Base-by-base conservation (phyloP, 1,140 invertebrate species). In the Drosophila subobscura region DNA sequence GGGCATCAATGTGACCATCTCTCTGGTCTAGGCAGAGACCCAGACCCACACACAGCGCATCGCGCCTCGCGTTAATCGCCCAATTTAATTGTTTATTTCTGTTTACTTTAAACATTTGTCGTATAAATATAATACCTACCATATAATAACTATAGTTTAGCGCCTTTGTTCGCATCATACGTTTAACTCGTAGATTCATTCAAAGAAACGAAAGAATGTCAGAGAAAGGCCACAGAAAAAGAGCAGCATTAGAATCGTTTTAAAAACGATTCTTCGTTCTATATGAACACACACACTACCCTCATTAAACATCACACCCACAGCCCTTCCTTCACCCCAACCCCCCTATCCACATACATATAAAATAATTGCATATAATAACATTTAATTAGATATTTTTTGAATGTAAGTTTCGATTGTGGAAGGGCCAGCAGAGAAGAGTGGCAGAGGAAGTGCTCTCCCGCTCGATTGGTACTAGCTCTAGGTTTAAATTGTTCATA, bases 1-100 rank as follows among this genome's bases (percentile, higher is more conserved):
- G 59, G 99, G 98, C 74, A 99, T 99, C 77, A 99, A 99, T 93
- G 99, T 99, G 68, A 99, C 99, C 86, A 99, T 99, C 92, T 98
- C 97, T 64, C 95, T 97, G 94, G 95, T 96, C 92, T 96, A 91
- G 74, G n/a, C 53, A 42, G 42, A 61, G 16, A 20, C 16, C 16
- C 16, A 20, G 16, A 20, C 16, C 16, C 16, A 20, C 16, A 20
- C 16, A 20, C 16, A 20, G 10, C 33, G 33, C 33, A 4, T 4
- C 33, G 10, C 33, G 10, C 33, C 33, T 37, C 33, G 33, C 33
- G 10, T 67, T 50, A 67, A 76, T 66, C 55, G 23, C 20, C 50
- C 51, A 47, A 44, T 74, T 67, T 44, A 29, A 52, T 50, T 41
- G 42, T 27, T 51, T 29, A 49, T 56, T 72, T 56, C 22, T 70